Percentiles rank a stretch among this genome's conserved stretches.
phyloP scores from a whole-genome alignment of 2,113 vertebrate genomes.

The Dendropsophus ebraccatus region DNA sequence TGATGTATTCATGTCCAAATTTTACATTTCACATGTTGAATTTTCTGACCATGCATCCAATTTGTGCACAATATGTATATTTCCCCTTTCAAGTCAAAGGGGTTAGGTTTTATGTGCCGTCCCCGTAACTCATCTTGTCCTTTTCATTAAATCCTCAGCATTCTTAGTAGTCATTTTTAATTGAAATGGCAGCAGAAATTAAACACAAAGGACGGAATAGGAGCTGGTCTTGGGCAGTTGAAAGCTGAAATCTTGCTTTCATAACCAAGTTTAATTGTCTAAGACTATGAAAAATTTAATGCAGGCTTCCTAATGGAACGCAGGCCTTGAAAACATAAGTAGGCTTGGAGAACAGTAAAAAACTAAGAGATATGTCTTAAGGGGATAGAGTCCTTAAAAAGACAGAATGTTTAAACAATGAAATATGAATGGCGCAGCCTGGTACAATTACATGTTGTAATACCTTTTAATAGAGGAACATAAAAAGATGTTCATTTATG shows the following conservation, averaged over 20 bases:
- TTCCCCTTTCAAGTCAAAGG: constrained; percentile 56
- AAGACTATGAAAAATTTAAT: constrained; percentile 57
- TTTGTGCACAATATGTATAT: constrained; percentile 52
- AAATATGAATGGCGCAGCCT: constrained; percentile 9
- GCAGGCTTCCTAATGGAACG: constrained; percentile 47
- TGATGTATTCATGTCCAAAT: constrained; percentile 21
- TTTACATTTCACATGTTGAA: neutral
- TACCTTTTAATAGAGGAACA: constrained; percentile 30
- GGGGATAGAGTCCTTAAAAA: constrained; percentile 44
- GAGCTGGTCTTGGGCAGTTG: constrained; percentile 39
- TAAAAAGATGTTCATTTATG: constrained; percentile 47
- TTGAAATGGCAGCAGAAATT: constrained; percentile 52
- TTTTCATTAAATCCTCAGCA: constrained; percentile 54
- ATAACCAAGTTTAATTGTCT: constrained; percentile 56
- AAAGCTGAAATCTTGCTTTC: constrained; percentile 53
- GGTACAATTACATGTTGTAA: constrained; percentile 15
- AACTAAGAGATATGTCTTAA: constrained; percentile 46
- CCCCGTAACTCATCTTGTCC: constrained; percentile 48
- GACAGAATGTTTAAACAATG: constrained; percentile 43
- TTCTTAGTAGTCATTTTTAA: constrained; percentile 58
- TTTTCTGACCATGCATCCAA: constrained; percentile 30
- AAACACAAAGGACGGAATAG: constrained; percentile 43
- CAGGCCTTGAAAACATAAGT: constrained; percentile 50
- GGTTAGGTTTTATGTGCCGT: constrained; percentile 39
- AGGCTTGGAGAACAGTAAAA: constrained; percentile 34